A percentile compares a stretch with the other conserved stretches of the same genome.
Conservation (phyloP, 2,888 invertebrate species). For the Mystacides longicornis region DNA sequence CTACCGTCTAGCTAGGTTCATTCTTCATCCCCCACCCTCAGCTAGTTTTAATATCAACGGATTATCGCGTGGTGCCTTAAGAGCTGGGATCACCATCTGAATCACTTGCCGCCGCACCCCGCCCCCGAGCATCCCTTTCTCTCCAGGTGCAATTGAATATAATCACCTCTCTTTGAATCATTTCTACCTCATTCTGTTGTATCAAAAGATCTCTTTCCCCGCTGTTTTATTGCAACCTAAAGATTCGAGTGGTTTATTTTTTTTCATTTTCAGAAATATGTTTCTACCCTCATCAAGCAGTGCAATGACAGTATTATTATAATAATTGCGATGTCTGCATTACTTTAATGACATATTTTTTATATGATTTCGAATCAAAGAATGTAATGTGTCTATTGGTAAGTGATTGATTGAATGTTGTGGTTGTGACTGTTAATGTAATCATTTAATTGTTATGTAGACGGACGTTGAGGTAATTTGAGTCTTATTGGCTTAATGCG, state of each 20-base stretch:
- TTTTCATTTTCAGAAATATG: no score
- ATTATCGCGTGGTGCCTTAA: conserved; percentile 7
- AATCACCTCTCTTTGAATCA: not conserved
- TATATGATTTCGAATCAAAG: no score
- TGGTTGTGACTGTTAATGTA: no score
- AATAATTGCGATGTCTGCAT: no score
- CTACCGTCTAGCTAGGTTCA: not conserved
- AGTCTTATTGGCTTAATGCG: no score
- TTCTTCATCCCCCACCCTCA: not conserved
- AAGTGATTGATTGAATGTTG: no score
- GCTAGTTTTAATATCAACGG: conserved; percentile 22
- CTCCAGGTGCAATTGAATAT: not conserved
- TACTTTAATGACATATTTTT: no score
- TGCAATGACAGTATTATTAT: no score
- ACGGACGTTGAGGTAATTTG: no score
- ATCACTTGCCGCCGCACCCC: not conserved
- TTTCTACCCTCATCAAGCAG: no score
- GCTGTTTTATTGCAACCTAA: not conserved
- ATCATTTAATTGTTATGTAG: no score
- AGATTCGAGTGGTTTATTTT: not conserved
- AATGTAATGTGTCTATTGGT: no score
- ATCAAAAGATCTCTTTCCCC: not conserved
- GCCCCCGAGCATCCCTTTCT: not conserved
- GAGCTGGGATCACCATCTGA: not conserved
- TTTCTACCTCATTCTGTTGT: not conserved